Conservation (phyloP, 2,113 vertebrate genomes). For the Gobius niger region DNA sequence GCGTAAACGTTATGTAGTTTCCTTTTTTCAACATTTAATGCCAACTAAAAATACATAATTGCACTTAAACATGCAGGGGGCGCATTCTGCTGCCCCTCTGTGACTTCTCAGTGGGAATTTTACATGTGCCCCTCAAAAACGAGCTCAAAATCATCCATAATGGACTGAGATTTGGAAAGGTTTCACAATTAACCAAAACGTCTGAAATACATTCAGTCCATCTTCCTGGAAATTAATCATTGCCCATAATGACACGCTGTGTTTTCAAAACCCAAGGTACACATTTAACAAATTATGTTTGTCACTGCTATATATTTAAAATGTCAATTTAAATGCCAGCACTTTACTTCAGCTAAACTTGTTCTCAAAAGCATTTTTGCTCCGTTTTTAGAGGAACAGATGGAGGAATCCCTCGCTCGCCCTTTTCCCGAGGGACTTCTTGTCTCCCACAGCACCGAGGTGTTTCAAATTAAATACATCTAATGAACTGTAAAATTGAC, state of each 20-base stretch:
- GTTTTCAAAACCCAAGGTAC: slow-evolving; percentile 1
- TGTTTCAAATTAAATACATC: slow-evolving; percentile 77
- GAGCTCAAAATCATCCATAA: slow-evolving; percentile 3
- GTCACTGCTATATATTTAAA: slow-evolving; percentile 18
- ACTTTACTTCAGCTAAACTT: slow-evolving; percentile 15
- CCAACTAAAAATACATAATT: slow-evolving; percentile 8
- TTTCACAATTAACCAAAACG: slow-evolving; percentile 12
- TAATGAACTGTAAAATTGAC: slow-evolving; percentile 74
- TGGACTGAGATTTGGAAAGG: slow-evolving; percentile 4
- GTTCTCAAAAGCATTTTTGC: slow-evolving; percentile 10
- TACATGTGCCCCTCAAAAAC: slow-evolving; percentile 1
- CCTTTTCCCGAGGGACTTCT: slow-evolving; percentile 57
- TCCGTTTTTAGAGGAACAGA: slow-evolving; percentile 57
- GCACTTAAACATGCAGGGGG: slow-evolving; percentile 9
- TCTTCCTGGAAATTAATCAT: neutral
- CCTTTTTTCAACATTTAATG: neutral
- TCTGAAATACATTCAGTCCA: neutral
- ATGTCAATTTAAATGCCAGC: slow-evolving; percentile 29
- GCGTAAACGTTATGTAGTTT: too few relatives aligned
- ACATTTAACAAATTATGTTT: slow-evolving; percentile 11
- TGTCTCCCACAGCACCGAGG: slow-evolving; percentile 70
- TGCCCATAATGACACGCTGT: slow-evolving; percentile 2
- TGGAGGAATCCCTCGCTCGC: slow-evolving; percentile 69
- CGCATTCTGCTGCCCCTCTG: neutral
- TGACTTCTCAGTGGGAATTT: slow-evolving; percentile 8